Percentiles rank a stretch among this genome's conserved stretches.
These are phyloP conservation scores for Melanophora roralis DNA, from an alignment of 2,888 invertebrate genomes.

Conservation along the genomic window DNA sequence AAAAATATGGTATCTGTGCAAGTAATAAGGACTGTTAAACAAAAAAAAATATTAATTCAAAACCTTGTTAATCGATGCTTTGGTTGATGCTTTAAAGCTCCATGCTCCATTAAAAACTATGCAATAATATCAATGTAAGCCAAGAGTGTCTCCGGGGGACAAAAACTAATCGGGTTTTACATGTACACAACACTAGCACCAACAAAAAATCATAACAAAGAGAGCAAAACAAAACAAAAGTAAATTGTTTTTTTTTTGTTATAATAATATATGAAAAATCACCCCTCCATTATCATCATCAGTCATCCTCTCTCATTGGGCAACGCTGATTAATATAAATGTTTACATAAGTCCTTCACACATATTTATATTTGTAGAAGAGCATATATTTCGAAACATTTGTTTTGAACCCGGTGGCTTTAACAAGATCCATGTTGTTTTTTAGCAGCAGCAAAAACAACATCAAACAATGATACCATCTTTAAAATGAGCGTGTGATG, in stretches of 20 bases:
- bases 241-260: no score
- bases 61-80: constrained; percentile 62
- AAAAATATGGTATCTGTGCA: no score
- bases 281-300: no score
- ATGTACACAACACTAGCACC: no score
- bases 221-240: no score
- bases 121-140: background rate
- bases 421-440: constrained; percentile 52
- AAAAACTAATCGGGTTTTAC: no score
- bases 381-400: constrained; percentile 34
- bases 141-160: no score
- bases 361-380: background rate
- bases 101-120: constrained; percentile 35
- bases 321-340: no score
- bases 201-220: no score
- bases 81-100: constrained; percentile 48
- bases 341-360: background rate
- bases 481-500: constrained; percentile 50
- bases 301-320: no score
- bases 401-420: constrained; percentile 42
- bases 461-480: constrained; percentile 21
- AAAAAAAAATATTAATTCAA: constrained; percentile 62
- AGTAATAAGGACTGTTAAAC: constrained; percentile 66
- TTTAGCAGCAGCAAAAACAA: constrained; percentile 7
- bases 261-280: no score